A percentile compares a stretch with the other conserved stretches of the same genome.
phyloP scores from a whole-genome alignment of 2,797 vertebrate species.

The Poeciliopsis infans region DNA sequence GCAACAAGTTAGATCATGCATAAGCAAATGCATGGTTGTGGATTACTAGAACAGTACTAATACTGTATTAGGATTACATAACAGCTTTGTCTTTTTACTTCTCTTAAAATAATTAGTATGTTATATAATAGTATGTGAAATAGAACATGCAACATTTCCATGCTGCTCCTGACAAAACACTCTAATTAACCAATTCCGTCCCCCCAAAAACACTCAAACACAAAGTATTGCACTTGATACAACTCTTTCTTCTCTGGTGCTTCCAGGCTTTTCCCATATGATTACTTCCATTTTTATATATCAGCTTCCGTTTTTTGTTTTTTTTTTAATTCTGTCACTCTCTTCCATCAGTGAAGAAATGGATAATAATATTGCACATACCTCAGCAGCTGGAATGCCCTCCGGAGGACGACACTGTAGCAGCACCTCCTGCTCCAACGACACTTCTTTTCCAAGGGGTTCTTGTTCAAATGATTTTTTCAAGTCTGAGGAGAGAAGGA shows the following conservation, averaged over 20 bases:
- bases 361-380: slow-evolving; percentile 48
- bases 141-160: background rate
- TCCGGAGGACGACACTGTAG: slow-evolving; percentile 95
- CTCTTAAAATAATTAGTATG: background rate
- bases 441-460: slow-evolving; percentile 94
- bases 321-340: slow-evolving; percentile 24
- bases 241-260: slow-evolving; percentile 25
- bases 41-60: background rate
- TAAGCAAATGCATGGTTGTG: background rate
- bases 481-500: slow-evolving; percentile 82
- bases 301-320: background rate
- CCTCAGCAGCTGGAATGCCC: slow-evolving; percentile 94
- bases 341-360: background rate
- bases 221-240: slow-evolving; percentile 34
- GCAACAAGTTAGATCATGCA: background rate
- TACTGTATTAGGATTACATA: background rate
- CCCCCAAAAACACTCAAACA: slow-evolving; percentile 11
- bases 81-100: background rate
- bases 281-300: slow-evolving; percentile 30
- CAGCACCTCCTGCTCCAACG: slow-evolving; percentile 94
- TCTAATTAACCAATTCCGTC: background rate
- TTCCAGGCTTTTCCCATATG: slow-evolving; percentile 38
- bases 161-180: background rate
- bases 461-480: slow-evolving; percentile 97
- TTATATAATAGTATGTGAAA: background rate